Percentiles rank a stretch among this genome's conserved stretches.
These are phyloP conservation scores for Otus scops DNA, from an alignment of 2,797 vertebrate genomes.

Conservation along the genomic window DNA sequence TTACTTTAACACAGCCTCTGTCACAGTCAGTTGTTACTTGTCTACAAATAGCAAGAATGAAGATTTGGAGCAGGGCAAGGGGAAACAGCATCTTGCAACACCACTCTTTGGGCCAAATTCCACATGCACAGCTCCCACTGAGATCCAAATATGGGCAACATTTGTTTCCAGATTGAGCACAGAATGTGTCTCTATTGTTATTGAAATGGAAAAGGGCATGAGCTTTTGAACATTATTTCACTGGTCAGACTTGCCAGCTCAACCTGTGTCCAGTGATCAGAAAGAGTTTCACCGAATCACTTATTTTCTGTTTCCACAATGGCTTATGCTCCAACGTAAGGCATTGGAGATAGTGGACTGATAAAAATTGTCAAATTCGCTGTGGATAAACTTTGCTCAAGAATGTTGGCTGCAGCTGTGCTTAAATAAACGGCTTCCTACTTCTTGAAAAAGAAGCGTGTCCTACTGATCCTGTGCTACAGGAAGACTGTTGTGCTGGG, in stretches of 20 bases:
- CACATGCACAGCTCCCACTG: slow-evolving; percentile 18
- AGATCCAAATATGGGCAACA: slow-evolving; percentile 43
- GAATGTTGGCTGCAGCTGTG: neutral
- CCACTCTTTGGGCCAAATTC: slow-evolving; percentile 21
- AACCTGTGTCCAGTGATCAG: neutral
- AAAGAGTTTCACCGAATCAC: neutral
- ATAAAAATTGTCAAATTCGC: neutral
- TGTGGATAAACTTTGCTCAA: neutral
- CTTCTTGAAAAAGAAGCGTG: neutral
- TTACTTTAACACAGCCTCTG: neutral
- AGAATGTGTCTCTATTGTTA: slow-evolving; percentile 48
- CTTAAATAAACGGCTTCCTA: slow-evolving; percentile 20
- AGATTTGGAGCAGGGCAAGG: neutral
- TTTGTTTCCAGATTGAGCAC: slow-evolving; percentile 59
- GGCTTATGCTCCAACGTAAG: neutral
- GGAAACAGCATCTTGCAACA: neutral
- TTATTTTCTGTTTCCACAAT: neutral
- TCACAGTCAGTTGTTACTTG: neutral
- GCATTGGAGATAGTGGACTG: neutral
- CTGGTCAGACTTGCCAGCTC: neutral
- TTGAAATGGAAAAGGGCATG: slow-evolving; percentile 37
- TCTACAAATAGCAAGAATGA: neutral
- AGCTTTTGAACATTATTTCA: slow-evolving; percentile 30
- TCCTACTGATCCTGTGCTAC: neutral
- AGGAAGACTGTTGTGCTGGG: neutral